Base-by-base conservation (phyloP, 2,888 invertebrate genomes). In the Cataglyphis rosenhaueri region DNA sequence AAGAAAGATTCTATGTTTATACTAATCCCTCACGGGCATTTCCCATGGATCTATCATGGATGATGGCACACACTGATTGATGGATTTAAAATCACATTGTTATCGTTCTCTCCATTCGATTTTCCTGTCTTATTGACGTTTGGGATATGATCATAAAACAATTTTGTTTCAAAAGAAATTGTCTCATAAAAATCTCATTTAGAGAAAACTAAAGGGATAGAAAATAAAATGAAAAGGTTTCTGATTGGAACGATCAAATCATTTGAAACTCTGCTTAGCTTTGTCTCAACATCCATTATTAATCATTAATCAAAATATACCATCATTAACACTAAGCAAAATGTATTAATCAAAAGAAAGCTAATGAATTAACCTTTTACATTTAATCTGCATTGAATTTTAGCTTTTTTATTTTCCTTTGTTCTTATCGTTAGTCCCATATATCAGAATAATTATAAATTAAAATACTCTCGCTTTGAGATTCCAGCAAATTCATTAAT, bases 111-210 rank as follows among this genome's bases (percentile, higher is more conserved):
- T 15, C 38, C 57, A 44, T 44, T 70, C 68, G 57, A 78, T 59
- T 78, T 78, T 44, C 25, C 70, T 59, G 41, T 78, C 57, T 59
- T 79, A 79, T 79, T 79, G 78, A 70, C 35, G 44, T 35, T 70
- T 59, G 59, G 59, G 78, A 78, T 78, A 44, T 41, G 44, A 79
- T 35, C 71, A n/a, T 35, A 44, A 79, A 71, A 79, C 78, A 71
- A 79, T 79, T 70, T 70, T 21, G 48, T 29, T 41, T 62, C 62
- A 29, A 81, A 62, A 75, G 76, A 64, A 75, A 81, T 81, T 73
- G 81, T 75, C 35, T 70, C 62, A 78, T 81, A 48, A 76, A 81
- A 81, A 75, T 76, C 41, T 81, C 52, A 81, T 81, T 78, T 64
- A 61, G 41, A 38, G 25, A 59, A 57, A 75, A 79, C 35, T 25